Evolutionary conservation across 2,888 invertebrate genomes (phyloP), one percentile per base, ranked within the genome.

Genomic region (Meghimatium bilineatum): DNA sequence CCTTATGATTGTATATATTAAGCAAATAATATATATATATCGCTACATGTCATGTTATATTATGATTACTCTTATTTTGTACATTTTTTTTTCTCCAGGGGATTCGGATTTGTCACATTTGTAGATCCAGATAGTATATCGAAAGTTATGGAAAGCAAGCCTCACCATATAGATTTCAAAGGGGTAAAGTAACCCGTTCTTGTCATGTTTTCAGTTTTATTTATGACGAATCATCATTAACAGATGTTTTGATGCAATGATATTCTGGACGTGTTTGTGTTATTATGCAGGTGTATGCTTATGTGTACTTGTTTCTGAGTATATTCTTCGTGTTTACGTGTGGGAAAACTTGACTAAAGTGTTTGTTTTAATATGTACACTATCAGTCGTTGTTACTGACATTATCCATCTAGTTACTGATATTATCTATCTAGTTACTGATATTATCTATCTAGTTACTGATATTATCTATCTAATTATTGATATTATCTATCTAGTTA

Each of bases 41-140:
- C n/a, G n/a, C n/a, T 44, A 44, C 12, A 44, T 44, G 5, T 44
- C 12, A 44, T 44, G 12, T 44, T 44, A 44, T 12, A 12, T 44
- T 44, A 5, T 44, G 6, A 44, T 44, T 44, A 56, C 20, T n/a
- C n/a, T n/a, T n/a, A n/a, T 63, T 63, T 63, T 63, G 26, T 67
- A 44, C 26, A 32, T 69, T 63, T 56, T 56, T 44, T 66, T 67
- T 82, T 87, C 91, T 92, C 84, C 93, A 93, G 93, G 96, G 99
- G 99, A 94, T 99, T 99, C 95, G 99, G 99, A 94, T 99, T 99
- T 96, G 98, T 99, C 95, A 99, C 99, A 95, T 99, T 99, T 95
- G 97, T 97, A 95, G 99, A 99, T 95, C 97, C 99, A 94, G 96
- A 97, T 95, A 97, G 98, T 95, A 98, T 99, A 95, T 99, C 99